Evolutionary conservation across 64 coral and sea anemone genomes (phyloP).

Genomic region (Hydrozoanthus tunicans): DNA sequence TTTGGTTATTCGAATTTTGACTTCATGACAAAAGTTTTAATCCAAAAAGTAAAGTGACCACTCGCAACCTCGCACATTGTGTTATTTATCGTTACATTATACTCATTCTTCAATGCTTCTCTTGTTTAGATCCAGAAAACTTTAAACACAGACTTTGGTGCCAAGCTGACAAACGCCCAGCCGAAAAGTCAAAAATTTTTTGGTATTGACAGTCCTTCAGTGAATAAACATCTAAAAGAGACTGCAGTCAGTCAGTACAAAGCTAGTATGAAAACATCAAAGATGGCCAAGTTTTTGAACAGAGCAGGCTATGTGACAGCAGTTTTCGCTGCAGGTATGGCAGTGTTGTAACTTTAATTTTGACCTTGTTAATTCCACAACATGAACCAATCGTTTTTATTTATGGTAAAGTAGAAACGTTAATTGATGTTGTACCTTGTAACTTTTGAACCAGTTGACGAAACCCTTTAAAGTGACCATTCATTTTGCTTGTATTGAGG

Average conservation of each 20-base stretch:
- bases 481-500: too few species aligned
- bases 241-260: slow-evolving; percentile 9
- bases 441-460: too few species aligned
- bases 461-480: too few species aligned
- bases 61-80: too few species aligned
- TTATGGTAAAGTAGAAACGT: too few species aligned
- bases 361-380: too few species aligned
- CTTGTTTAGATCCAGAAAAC: slow-evolving; percentile 4
- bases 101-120: not conserved
- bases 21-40: too few species aligned
- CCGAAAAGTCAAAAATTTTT: slow-evolving; percentile 1
- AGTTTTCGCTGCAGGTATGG: not conserved
- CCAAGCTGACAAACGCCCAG: not conserved
- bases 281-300: not conserved
- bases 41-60: too few species aligned
- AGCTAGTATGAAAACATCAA: not conserved
- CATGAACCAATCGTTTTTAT: too few species aligned
- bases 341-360: not conserved
- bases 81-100: too few species aligned
- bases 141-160: not conserved
- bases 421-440: too few species aligned
- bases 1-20: too few species aligned
- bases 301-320: not conserved
- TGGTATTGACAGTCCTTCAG: not conserved
- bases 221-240: not conserved